Evolutionary conservation across 2,113 vertebrate species (phyloP), one percentile per base, ranked within the genome.

Genomic region (Cynocephalus volans): DNA sequence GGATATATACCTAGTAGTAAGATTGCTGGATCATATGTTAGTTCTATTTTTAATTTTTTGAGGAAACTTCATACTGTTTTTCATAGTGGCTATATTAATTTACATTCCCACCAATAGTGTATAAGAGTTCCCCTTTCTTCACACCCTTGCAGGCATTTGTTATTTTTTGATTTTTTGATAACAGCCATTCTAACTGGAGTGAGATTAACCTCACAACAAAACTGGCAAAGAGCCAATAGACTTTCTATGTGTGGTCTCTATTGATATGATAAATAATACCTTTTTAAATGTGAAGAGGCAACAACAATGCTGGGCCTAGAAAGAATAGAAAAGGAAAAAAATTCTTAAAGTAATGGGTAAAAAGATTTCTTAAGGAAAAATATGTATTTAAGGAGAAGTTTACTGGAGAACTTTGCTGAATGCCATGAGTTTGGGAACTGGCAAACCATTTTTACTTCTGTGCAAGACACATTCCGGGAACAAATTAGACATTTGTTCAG

Each of bases 371-470:
- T 23, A n/a, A 79, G 54, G 9, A 52, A 93, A 94, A 24, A 93
- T 54, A 65, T 69, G 13, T 60, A 56, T 70, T 76, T 77, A 45
- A 21, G 67, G 60, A 62, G n/a, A 60, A 19, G 5, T 26, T 60
- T 81, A 36, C 31, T 85, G 18, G 21, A 33, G 36, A 88, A 19
- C 94, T 95, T 95, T 93, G 23, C 58, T 80, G 85, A 90, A 80
- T 5, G 3, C 26, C 62, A 23, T 60, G 64, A 79, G 70, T 52
- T 90, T 94, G 23, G 23, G 31, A 60, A 93, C 19, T 56, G 28
- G 21, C 73, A 93, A 89, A 64, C 9, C 36, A 64, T 60, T 89
- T 96, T 97, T 84, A 60, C 58, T 97, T 93, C n/a, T 70, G 33
- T 72, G 4, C 83, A 64, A 89, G 79, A 89, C 45, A 79, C 28